Conservation (phyloP, 2,888 invertebrate genomes). For the Noctua janthe region DNA sequence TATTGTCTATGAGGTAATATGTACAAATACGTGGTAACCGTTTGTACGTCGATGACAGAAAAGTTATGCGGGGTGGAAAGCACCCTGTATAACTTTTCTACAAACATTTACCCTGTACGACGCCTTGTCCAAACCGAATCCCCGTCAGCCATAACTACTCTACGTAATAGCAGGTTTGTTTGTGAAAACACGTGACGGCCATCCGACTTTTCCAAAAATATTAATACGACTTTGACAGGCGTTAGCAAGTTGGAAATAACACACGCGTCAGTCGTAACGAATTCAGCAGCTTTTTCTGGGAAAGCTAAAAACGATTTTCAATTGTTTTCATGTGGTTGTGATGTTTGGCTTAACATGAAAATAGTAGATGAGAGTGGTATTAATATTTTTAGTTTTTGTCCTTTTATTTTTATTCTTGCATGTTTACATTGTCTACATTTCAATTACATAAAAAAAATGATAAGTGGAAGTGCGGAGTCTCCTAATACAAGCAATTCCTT, state of each 20-base stretch:
- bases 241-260: slow-evolving; percentile 24
- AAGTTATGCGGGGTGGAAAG: too few species aligned
- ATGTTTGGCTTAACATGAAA: not conserved
- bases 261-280: slow-evolving; percentile 20
- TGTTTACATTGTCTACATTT: too few species aligned
- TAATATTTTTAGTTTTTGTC: too few species aligned
- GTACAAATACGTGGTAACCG: too few species aligned
- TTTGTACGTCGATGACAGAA: too few species aligned
- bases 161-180: slow-evolving; percentile 9
- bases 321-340: not conserved
- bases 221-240: slow-evolving; percentile 32
- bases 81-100: too few species aligned
- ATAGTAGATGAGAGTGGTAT: not conserved
- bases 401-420: too few species aligned
- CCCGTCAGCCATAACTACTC: not conserved
- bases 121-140: not conserved
- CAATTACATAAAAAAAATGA: too few species aligned
- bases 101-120: not conserved
- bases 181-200: not conserved
- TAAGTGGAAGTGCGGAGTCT: too few species aligned
- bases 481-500: too few species aligned
- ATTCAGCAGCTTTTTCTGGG: slow-evolving; percentile 1
- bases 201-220: slow-evolving; percentile 17
- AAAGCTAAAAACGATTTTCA: slow-evolving; percentile 10
- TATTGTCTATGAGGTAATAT: too few species aligned